These are phyloP conservation scores for Bellardia bayeri DNA, from an alignment of 2,888 invertebrate genomes.

Conservation along the genomic window DNA sequence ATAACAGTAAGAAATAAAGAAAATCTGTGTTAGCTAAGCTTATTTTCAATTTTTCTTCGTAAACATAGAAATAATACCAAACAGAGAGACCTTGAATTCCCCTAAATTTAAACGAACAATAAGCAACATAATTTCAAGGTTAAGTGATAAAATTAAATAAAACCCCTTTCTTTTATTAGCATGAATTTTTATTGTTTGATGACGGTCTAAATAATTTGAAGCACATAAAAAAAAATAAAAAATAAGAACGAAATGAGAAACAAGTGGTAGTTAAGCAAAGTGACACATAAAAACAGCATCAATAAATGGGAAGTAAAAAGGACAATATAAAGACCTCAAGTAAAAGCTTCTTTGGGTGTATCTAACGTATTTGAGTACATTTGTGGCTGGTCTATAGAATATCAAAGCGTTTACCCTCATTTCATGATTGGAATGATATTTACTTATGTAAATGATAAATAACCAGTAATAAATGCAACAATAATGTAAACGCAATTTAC, in stretches of 20 bases:
- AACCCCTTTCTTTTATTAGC: slow-evolving; percentile 28
- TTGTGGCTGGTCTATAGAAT: slow-evolving; percentile 18
- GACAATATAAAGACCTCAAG: background rate
- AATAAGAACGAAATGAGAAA: background rate
- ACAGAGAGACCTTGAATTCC: slow-evolving; percentile 53
- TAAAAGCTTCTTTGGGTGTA: background rate
- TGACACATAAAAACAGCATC: background rate
- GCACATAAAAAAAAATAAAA: too few species aligned
- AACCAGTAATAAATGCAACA: slow-evolving; percentile 19
- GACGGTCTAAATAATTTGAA: background rate
- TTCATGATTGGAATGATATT: background rate
- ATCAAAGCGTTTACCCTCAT: background rate
- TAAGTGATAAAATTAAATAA: slow-evolving; percentile 45
- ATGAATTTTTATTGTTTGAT: slow-evolving; percentile 32
- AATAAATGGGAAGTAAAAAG: background rate
- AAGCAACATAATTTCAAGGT: slow-evolving; percentile 60
- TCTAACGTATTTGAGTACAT: background rate
- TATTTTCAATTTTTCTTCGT: background rate
- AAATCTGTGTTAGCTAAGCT: slow-evolving; percentile 46
- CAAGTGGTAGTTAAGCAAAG: slow-evolving; percentile 20
- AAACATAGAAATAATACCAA: slow-evolving; percentile 23
- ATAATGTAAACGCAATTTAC: background rate
- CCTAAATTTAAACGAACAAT: slow-evolving; percentile 51
- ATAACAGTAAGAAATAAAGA: background rate
- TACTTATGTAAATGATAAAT: slow-evolving; percentile 12